Conservation (phyloP, 2,797 vertebrate species). For the Tapera naevia region DNA sequence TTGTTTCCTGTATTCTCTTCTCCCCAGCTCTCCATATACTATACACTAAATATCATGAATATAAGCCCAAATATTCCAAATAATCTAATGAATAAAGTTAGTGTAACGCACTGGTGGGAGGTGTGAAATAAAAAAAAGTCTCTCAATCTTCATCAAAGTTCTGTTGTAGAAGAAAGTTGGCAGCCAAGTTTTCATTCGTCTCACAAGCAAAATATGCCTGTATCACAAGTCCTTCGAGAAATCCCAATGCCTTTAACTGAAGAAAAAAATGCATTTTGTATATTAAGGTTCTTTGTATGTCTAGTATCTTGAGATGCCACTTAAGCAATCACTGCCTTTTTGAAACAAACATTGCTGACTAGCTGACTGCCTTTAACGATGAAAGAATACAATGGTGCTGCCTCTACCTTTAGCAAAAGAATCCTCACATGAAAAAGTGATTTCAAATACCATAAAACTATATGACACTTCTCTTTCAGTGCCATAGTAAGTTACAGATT, state of each 20-base stretch:
- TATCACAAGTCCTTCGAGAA: constrained; percentile 98
- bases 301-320: not conserved
- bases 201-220: constrained; percentile 98
- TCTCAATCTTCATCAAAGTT: constrained; percentile 95
- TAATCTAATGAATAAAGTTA: constrained; percentile 84
- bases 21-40: constrained; percentile 62
- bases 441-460: not conserved
- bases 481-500: not conserved
- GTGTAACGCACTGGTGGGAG: constrained; percentile 86
- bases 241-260: constrained; percentile 97
- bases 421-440: not conserved
- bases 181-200: constrained; percentile 98
- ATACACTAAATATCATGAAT: constrained; percentile 79
- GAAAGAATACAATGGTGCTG: not conserved
- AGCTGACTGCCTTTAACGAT: not conserved
- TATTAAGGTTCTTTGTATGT: not conserved
- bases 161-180: constrained; percentile 98
- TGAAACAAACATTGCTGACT: not conserved
- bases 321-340: not conserved
- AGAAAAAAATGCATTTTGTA: constrained; percentile 24
- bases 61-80: constrained; percentile 80
- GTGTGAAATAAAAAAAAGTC: constrained; percentile 66
- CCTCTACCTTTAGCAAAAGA: not conserved
- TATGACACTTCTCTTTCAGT: not conserved
- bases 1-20: constrained; percentile 62